Percentiles rank a stretch among this genome's conserved stretches.
Conservation (phyloP, 2,113 vertebrate species). For the Platysternon megacephalum region DNA sequence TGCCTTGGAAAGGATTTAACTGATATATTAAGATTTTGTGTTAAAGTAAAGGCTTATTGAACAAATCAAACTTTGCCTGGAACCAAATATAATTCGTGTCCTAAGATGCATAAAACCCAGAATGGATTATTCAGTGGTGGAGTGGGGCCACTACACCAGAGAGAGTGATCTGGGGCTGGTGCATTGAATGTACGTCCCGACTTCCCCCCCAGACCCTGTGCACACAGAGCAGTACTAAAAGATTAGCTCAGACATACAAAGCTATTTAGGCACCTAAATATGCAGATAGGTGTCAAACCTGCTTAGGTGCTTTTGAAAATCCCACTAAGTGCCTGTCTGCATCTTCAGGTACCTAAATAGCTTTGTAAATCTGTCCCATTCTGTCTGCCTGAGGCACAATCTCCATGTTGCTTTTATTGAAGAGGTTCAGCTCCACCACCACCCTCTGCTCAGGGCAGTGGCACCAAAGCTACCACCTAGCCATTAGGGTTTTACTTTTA, state of each 20-base stretch:
- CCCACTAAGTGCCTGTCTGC: neutral
- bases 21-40: fast-evolving
- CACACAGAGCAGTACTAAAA: neutral
- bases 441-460: neutral
- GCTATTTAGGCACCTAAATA: neutral
- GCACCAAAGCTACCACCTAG: neutral
- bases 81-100: neutral
- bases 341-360: neutral
- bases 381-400: neutral
- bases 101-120: neutral
- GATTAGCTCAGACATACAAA: neutral
- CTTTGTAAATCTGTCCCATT: neutral
- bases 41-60: neutral
- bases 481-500: neutral
- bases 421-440: neutral
- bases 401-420: neutral
- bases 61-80: neutral
- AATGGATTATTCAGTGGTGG: neutral
- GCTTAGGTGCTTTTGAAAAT: neutral
- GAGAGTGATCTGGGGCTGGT: neutral
- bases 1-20: neutral
- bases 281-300: neutral
- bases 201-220: neutral
- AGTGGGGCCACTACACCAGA: neutral
- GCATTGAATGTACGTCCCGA: neutral